A percentile compares a stretch with the other conserved stretches of the same genome.
These are phyloP conservation scores for Margaritifera margaritifera DNA, from an alignment of 2,888 invertebrate species.

Conservation along the genomic window DNA sequence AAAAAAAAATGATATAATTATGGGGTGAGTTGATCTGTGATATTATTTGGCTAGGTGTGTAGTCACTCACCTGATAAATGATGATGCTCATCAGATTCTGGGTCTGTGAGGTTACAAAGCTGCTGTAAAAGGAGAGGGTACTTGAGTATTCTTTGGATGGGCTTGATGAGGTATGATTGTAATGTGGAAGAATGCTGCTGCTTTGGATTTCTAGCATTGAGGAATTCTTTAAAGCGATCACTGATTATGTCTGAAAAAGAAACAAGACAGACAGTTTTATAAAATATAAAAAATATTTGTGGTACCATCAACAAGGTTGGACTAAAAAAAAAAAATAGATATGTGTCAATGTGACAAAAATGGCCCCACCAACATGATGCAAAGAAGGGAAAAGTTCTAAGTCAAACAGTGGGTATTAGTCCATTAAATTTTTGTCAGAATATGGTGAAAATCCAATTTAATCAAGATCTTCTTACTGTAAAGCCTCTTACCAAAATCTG, in stretches of 20 bases:
- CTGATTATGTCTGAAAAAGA: slow-evolving; percentile 83
- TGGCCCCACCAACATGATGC: no score
- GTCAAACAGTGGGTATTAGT: no score
- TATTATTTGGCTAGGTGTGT: not conserved
- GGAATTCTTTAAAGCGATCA: slow-evolving; percentile 95
- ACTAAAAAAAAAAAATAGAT: no score
- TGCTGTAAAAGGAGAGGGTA: slow-evolving; percentile 96
- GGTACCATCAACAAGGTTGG: no score
- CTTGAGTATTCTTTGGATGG: slow-evolving; percentile 97
- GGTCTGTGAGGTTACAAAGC: slow-evolving; percentile 92
- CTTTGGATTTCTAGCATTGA: slow-evolving; percentile 93
- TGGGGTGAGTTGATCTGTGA: no score
- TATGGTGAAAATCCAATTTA: no score
- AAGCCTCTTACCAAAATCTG: no score
- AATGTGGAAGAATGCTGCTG: slow-evolving; percentile 97
- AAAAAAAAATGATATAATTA: no score
- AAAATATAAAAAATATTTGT: not conserved
- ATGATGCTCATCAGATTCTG: slow-evolving; percentile 93
- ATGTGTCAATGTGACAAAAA: no score
- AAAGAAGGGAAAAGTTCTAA: no score
- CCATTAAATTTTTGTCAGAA: no score
- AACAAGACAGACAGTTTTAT: not conserved
- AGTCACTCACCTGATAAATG: slow-evolving; percentile 80
- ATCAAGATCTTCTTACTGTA: no score
- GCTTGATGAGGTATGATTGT: slow-evolving; percentile 98